These are phyloP conservation scores for Andricus quercusramuli DNA, from an alignment of 2,888 invertebrate species.

Conservation along the genomic window DNA sequence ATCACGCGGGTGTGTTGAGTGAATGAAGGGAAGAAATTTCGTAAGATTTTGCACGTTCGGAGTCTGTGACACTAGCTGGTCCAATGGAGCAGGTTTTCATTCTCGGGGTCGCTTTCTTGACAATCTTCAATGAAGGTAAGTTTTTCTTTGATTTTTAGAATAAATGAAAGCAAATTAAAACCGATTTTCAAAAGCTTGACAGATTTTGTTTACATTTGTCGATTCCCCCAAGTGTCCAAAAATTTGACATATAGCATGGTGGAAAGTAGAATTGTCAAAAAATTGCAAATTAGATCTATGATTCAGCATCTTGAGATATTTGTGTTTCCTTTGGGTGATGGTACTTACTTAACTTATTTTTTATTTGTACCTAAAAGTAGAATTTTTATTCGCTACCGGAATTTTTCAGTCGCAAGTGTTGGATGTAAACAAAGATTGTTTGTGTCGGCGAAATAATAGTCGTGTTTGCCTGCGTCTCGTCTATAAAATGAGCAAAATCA, in stretches of 20 bases:
- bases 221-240: background rate
- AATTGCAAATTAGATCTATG: background rate
- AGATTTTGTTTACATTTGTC: slow-evolving; percentile 31
- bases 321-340: background rate
- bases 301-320: background rate
- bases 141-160: background rate
- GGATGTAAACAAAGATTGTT: slow-evolving; percentile 1
- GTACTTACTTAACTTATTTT: too few species aligned
- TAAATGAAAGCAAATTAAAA: background rate
- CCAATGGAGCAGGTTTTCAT: slow-evolving; percentile 33
- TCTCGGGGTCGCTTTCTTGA: slow-evolving; percentile 17
- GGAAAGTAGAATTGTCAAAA: background rate
- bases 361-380: background rate
- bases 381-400: background rate
- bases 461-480: background rate
- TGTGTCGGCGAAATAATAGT: background rate
- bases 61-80: slow-evolving; percentile 40
- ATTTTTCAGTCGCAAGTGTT: background rate
- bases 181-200: background rate
- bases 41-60: slow-evolving; percentile 30
- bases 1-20: slow-evolving; percentile 29
- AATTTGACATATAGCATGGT: background rate
- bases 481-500: too few species aligned
- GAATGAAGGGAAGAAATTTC: slow-evolving; percentile 40
- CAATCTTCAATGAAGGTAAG: slow-evolving; percentile 27